Evolutionary conservation across 2,888 invertebrate species (phyloP).

Genomic region (Leptarthrus brevirostris): DNA sequence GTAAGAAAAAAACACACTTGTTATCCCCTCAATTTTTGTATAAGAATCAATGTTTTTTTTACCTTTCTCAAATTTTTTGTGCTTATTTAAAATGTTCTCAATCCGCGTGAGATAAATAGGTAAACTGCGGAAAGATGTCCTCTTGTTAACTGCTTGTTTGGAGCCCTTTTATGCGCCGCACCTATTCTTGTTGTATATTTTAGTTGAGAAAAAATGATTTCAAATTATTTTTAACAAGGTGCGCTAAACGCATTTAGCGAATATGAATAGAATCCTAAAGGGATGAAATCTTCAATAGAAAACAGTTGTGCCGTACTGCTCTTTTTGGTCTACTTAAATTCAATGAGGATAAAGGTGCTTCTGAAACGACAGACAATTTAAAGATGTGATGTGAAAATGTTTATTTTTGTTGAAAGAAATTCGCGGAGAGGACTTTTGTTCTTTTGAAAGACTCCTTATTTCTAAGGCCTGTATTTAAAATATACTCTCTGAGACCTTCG

Average conservation of each 20-base stretch:
- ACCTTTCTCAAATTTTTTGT: neutral
- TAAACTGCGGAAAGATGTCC: neutral
- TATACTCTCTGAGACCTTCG: too few relatives aligned
- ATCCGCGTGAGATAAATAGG: neutral
- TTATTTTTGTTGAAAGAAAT: neutral
- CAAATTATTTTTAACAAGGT: conserved; percentile 45
- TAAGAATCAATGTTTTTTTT: neutral
- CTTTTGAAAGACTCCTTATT: neutral
- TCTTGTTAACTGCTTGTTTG: conserved; percentile 26
- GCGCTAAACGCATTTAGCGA: conserved; percentile 39
- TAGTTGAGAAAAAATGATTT: neutral
- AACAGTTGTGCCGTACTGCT: neutral
- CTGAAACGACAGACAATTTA: neutral
- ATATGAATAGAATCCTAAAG: conserved; percentile 13
- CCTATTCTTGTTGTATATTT: conserved; percentile 1
- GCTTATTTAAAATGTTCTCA: neutral
- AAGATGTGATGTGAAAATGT: neutral
- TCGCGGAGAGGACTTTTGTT: neutral
- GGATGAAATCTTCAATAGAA: conserved; percentile 10
- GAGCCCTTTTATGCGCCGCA: neutral
- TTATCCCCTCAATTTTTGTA: neutral
- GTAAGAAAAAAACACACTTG: neutral
- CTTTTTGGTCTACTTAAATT: neutral
- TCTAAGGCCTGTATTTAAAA: too few relatives aligned
- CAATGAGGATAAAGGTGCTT: neutral